phyloP scores from a whole-genome alignment of 2,888 invertebrate genomes.

The Latheticus oryzae region DNA sequence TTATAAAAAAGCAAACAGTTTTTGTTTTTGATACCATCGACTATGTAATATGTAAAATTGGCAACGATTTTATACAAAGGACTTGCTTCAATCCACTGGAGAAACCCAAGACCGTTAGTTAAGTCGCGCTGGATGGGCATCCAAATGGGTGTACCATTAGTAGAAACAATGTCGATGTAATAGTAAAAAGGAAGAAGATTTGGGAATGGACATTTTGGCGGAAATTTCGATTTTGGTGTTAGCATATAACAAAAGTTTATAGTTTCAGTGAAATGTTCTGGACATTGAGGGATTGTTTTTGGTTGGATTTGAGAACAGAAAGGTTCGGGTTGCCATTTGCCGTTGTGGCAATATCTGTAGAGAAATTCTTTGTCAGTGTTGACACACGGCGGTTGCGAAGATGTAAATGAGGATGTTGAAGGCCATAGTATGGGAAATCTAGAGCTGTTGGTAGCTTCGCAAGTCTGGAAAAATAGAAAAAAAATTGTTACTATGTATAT shows the following conservation, averaged over 20 bases:
- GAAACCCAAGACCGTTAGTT: constrained; percentile 16
- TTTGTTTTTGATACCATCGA: not conserved
- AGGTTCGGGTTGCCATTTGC: constrained; percentile 4
- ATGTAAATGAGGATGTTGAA: not conserved
- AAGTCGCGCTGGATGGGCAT: constrained; percentile 18
- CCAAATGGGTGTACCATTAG: constrained; percentile 12
- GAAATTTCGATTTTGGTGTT: constrained; percentile 1
- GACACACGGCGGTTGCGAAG: constrained; percentile 1
- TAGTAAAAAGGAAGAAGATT: constrained; percentile 4
- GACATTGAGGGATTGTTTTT: constrained; percentile 8
- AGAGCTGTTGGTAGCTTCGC: not conserved
- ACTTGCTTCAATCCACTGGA: constrained; percentile 25
- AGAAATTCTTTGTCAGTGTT: constrained; percentile 1
- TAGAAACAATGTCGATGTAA: constrained; percentile 8
- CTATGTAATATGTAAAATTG: too few relatives aligned
- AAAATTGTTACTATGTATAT: too few relatives aligned
- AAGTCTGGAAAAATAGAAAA: constrained; percentile 14
- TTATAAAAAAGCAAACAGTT: constrained; percentile 10
- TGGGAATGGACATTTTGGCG: constrained; percentile 14
- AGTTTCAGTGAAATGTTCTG: constrained; percentile 10
- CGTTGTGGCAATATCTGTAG: constrained; percentile 1
- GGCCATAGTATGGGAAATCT: constrained; percentile 1
- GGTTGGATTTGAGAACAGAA: not conserved
- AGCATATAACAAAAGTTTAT: constrained; percentile 11
- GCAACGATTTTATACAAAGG: constrained; percentile 2